Conservation (phyloP, 2,888 invertebrate genomes). For the Melangyna quadrimaculata region DNA sequence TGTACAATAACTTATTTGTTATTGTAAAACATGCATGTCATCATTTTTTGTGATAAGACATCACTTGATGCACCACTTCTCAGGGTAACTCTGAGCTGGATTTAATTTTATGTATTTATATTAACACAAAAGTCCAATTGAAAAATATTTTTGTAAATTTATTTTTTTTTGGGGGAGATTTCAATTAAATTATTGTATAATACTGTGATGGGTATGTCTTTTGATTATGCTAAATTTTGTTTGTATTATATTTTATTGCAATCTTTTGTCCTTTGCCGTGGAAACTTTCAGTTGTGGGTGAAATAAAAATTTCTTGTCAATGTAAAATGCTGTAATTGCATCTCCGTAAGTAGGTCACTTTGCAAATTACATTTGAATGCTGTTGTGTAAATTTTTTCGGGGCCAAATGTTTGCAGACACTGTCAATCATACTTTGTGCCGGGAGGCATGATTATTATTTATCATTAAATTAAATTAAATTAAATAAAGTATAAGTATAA, state of each 20-base stretch:
- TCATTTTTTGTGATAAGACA: neutral
- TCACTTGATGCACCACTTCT: slow-evolving; percentile 58
- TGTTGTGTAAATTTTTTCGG: slow-evolving; percentile 17
- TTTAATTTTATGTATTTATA: slow-evolving; percentile 52
- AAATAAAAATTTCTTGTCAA: neutral
- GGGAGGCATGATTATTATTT: neutral
- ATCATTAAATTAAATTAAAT: too few species aligned
- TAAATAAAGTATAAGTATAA: neutral
- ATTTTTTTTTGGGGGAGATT: slow-evolving; percentile 21
- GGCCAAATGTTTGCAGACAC: neutral
- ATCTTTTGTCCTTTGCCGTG: slow-evolving; percentile 30
- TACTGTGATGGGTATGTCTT: neutral
- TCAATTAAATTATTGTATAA: slow-evolving; percentile 49
- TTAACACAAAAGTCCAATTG: slow-evolving; percentile 58
- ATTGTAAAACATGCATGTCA: neutral
- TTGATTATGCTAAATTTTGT: neutral
- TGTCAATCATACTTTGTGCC: neutral
- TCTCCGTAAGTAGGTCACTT: slow-evolving; percentile 64
- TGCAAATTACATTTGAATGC: neutral
- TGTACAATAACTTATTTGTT: neutral
- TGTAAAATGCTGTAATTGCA: slow-evolving; percentile 43
- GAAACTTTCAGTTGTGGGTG: neutral
- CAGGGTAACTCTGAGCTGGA: slow-evolving; percentile 42
- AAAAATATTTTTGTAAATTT: slow-evolving; percentile 15
- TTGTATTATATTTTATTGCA: neutral